phyloP scores from a whole-genome alignment of 2,113 vertebrate genomes.

The Salvelinus fontinalis region DNA sequence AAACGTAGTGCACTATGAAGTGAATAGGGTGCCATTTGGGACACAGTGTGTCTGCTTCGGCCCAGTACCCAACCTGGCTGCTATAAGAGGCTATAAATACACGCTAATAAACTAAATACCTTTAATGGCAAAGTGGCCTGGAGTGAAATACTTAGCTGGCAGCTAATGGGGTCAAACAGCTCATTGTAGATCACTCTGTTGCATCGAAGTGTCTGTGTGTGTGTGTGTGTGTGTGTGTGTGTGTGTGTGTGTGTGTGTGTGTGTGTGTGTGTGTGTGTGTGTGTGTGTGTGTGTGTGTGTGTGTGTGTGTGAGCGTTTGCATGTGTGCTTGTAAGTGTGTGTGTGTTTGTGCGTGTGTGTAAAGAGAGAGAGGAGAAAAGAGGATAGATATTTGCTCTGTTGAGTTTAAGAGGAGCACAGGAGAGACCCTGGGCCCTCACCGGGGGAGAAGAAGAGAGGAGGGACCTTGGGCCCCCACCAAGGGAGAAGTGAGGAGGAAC shows the following conservation, averaged over 20 bases:
- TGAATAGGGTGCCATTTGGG: too few species aligned
- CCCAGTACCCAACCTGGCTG: background rate
- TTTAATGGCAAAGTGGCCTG: slow-evolving; percentile 1
- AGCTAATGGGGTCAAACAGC: slow-evolving; percentile 26
- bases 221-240: background rate
- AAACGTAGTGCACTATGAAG: too few species aligned
- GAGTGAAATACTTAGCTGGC: slow-evolving; percentile 19
- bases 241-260: too few species aligned
- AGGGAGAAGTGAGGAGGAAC: too few species aligned
- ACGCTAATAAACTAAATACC: slow-evolving; percentile 21
- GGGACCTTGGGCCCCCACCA: too few species aligned
- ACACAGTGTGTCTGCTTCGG: background rate
- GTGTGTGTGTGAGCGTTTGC: background rate
- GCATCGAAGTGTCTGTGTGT: slow-evolving; percentile 1
- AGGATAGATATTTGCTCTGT: too few species aligned
- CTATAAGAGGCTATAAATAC: slow-evolving; percentile 13
- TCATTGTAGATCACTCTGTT: slow-evolving; percentile 21
- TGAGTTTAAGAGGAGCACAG: too few species aligned
- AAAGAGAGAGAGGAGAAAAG: too few species aligned
- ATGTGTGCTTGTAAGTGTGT: background rate
- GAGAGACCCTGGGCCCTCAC: too few species aligned
- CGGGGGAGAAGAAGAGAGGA: too few species aligned
- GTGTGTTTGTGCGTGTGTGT: background rate
- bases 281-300: background rate
- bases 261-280: background rate